Base-by-base conservation (phyloP, 2,888 invertebrate genomes). In the Eupithecia inturbata region DNA sequence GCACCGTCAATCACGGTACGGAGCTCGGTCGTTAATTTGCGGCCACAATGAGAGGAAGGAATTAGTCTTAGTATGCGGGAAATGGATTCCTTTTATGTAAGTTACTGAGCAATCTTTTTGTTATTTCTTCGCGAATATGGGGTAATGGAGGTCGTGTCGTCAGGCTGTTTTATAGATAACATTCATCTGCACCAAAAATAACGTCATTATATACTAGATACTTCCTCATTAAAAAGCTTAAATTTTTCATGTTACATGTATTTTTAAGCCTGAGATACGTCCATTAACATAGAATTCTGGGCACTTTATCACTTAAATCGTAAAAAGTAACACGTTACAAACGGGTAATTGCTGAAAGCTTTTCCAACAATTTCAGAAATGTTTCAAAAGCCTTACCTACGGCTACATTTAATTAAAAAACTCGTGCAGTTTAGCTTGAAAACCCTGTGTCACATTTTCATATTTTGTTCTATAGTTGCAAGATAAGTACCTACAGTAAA, bases 1-100 rank as follows among this genome's bases (percentile, higher is more conserved):
- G 81, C 82, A 82, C 83, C 87, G 87, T 85, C 86, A 85, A 87
- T 88, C 87, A 87, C 76, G 80, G 74, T 63, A 63, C 64, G 22
- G 62, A 63, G 69, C 67, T 53, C 80, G 74, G 81, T 81, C 80
- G 82, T 80, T 86, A 81, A 85, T 87, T 87, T 85, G 80, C 81
- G 81, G 80, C 80, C 81, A 84, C 83, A 86, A 87, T 86, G 82
- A 83, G 77, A 76, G 77, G 78, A 80, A 81, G 78, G 81, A 81
- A 87, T 85, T 84, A 86, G 83, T 84, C 80, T 81, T 79, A 80
- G 79, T 79, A 77, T 76, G 67, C 53, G 71, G 72, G 76, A 79
- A 78, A 78, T 77, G 79, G 80, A 78, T 80, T 80, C 79, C 78
- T 73, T 79, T 80, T 78, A 77, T 80, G 70, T 75, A 66, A 70